Evolutionary conservation across 1,140 invertebrate genomes (phyloP).

Genomic region (Camponotus pennsylvanicus): DNA sequence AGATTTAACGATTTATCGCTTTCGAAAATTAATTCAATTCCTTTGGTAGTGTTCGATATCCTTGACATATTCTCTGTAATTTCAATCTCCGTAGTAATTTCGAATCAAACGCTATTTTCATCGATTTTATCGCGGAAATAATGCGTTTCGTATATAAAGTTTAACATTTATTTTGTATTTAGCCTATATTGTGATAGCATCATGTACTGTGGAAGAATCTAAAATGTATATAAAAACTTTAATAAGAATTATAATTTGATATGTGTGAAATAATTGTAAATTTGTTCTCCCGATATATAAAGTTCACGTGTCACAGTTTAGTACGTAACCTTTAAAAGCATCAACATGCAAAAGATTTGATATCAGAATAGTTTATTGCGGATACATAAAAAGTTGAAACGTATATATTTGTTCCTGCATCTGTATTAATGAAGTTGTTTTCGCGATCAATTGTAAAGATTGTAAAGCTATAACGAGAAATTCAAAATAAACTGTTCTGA

Average conservation of each 20-base stretch:
- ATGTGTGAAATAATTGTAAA: not conserved
- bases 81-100: slow-evolving; percentile 61
- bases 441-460: not conserved
- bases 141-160: slow-evolving; percentile 25
- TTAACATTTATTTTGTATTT: slow-evolving; percentile 14
- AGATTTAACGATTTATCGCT: slow-evolving; percentile 41
- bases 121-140: slow-evolving; percentile 12
- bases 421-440: slow-evolving; percentile 23
- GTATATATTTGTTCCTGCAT: not conserved
- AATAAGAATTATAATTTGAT: slow-evolving; percentile 8
- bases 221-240: slow-evolving; percentile 15
- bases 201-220: slow-evolving; percentile 9
- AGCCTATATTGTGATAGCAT: not conserved
- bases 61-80: slow-evolving; percentile 46
- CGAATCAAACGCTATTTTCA: slow-evolving; percentile 37
- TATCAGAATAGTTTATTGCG: not conserved
- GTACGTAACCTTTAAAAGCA: slow-evolving; percentile 1
- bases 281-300: not conserved
- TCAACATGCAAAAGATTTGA: not conserved
- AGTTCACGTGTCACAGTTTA: not conserved
- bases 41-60: slow-evolving; percentile 12
- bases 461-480: not conserved
- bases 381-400: not conserved
- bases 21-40: slow-evolving; percentile 47
- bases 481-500: not conserved